A percentile compares a stretch with the other conserved stretches of the same genome.
Conservation (phyloP, 2,888 invertebrate species). For the Germaria angustata region DNA sequence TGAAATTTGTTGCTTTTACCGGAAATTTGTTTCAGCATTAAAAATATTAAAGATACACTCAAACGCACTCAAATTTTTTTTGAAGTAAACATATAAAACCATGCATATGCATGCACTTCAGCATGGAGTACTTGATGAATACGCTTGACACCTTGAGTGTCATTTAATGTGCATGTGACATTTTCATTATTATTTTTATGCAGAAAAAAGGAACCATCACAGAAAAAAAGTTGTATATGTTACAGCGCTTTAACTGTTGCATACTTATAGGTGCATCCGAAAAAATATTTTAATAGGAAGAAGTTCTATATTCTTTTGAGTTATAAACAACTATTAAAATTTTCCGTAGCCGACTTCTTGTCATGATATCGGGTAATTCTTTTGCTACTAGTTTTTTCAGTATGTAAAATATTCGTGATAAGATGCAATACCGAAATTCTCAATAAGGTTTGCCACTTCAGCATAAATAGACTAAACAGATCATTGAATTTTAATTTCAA, state of each 20-base stretch:
- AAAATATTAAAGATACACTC: constrained; percentile 36
- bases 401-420: too few species aligned
- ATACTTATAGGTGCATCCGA: constrained; percentile 15
- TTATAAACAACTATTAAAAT: too few species aligned
- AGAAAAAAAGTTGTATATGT: constrained; percentile 26
- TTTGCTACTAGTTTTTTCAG: too few species aligned
- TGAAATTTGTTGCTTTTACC: constrained; percentile 58
- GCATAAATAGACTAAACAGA: too few species aligned
- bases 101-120: constrained; percentile 47
- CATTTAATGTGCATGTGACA: constrained; percentile 77
- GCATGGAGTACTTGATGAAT: constrained; percentile 61
- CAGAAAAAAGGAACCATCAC: background rate
- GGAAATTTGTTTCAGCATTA: constrained; percentile 60
- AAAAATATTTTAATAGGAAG: too few species aligned
- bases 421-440: too few species aligned
- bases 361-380: too few species aligned
- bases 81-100: background rate
- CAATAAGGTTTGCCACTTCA: too few species aligned
- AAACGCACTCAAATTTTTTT: background rate
- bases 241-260: constrained; percentile 29
- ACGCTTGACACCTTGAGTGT: constrained; percentile 73
- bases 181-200: constrained; percentile 73
- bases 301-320: too few species aligned
- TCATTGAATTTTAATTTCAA: too few species aligned
- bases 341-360: too few species aligned